A percentile compares a stretch with the other conserved stretches of the same genome.
Conservation (phyloP, 1,140 invertebrate genomes). For the Drosophila equinoxialis region DNA sequence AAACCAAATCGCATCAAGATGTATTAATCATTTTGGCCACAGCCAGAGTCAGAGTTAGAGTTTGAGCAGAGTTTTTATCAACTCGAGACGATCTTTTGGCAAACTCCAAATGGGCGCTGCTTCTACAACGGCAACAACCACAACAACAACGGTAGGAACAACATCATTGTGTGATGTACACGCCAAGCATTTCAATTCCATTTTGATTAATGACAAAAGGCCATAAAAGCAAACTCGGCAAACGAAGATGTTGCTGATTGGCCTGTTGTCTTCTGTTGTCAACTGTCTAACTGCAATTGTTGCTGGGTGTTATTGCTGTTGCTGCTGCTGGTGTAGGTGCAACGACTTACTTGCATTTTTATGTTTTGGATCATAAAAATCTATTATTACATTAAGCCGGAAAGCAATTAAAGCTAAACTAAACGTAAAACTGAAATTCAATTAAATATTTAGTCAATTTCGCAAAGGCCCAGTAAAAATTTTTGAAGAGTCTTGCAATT, state of each 20-base stretch:
- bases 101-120: slow-evolving; percentile 78
- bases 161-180: slow-evolving; percentile 73
- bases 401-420: slow-evolving; percentile 47
- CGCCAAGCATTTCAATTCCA: slow-evolving; percentile 79
- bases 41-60: background rate
- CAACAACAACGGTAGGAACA: slow-evolving; percentile 36
- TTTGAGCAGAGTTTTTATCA: slow-evolving; percentile 57
- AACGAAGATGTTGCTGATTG: slow-evolving; percentile 79
- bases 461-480: slow-evolving; percentile 7
- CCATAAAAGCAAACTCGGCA: slow-evolving; percentile 74
- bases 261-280: slow-evolving; percentile 70
- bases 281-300: slow-evolving; percentile 69
- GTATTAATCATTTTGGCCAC: slow-evolving; percentile 75
- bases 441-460: background rate
- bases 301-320: slow-evolving; percentile 18
- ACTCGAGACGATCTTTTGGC: slow-evolving; percentile 67
- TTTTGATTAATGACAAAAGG: slow-evolving; percentile 79
- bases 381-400: slow-evolving; percentile 49
- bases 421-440: slow-evolving; percentile 31
- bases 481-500: slow-evolving; percentile 8
- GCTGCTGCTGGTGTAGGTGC: slow-evolving; percentile 10
- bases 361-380: slow-evolving; percentile 58
- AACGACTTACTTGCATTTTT: slow-evolving; percentile 32
- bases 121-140: slow-evolving; percentile 41
- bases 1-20: slow-evolving; percentile 80